These are phyloP conservation scores for Tupiocoris notatus DNA, from an alignment of 2,888 invertebrate species.

Conservation along the genomic window DNA sequence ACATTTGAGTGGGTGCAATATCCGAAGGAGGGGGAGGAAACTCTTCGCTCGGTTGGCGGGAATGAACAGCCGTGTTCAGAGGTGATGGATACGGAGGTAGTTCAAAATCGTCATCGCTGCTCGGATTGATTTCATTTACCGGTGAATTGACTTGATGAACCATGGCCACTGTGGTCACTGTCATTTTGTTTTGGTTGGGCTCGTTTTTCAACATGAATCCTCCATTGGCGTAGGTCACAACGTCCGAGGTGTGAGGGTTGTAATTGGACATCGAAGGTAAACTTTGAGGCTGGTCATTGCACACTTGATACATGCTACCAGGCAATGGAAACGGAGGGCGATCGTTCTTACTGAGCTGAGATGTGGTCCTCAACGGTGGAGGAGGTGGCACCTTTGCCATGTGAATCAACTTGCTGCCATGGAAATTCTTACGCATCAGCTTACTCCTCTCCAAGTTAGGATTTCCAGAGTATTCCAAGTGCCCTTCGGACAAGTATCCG, in stretches of 20 bases:
- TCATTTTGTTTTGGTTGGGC: conserved; percentile 60
- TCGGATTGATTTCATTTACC: conserved; percentile 45
- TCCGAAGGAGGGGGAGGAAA: conserved; percentile 73
- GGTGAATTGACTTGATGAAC: conserved; percentile 66
- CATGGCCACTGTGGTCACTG: conserved; percentile 69
- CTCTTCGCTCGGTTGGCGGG: conserved; percentile 82
- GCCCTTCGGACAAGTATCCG: conserved; percentile 84
- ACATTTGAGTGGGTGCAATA: conserved; percentile 36
- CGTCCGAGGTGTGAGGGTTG: conserved; percentile 55
- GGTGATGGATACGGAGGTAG: conserved; percentile 72
- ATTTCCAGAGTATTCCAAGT: conserved; percentile 74
- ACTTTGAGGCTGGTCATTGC: conserved; percentile 60
- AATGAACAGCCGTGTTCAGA: conserved; percentile 73
- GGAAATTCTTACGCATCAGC: conserved; percentile 85
- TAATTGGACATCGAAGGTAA: conserved; percentile 59
- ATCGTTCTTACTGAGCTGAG: conserved; percentile 69
- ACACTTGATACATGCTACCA: conserved; percentile 47
- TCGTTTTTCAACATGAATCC: conserved; percentile 54
- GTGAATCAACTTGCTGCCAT: conserved; percentile 78
- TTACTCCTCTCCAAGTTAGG: conserved; percentile 83
- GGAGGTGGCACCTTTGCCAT: conserved; percentile 82
- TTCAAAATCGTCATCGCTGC: conserved; percentile 51
- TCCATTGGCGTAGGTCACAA: conserved; percentile 58
- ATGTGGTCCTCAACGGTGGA: conserved; percentile 82
- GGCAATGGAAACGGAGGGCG: conserved; percentile 53